phyloP scores from a whole-genome alignment of 2,113 vertebrate species.

The Bambusicola thoracicus region DNA sequence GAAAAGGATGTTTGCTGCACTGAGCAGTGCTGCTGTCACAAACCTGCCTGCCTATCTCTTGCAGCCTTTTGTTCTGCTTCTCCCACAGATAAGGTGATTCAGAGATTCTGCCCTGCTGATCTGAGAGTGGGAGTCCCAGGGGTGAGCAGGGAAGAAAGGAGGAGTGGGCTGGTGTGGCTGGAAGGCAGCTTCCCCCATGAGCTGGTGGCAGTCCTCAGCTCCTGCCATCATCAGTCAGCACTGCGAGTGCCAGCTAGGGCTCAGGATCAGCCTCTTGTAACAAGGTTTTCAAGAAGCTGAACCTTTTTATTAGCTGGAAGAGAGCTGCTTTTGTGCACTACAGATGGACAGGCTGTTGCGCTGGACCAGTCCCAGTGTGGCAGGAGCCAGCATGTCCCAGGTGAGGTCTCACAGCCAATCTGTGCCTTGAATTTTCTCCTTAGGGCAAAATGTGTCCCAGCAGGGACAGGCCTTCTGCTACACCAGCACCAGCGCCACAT shows the following conservation, averaged over 20 bases:
- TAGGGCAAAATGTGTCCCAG: neutral
- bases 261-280: neutral
- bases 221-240: neutral
- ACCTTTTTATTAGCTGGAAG: neutral
- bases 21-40: neutral
- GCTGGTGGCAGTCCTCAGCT: neutral
- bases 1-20: slow-evolving; percentile 26
- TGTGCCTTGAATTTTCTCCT: neutral
- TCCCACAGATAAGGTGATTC: slow-evolving; percentile 21
- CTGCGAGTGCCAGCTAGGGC: neutral
- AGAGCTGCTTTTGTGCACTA: neutral
- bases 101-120: neutral
- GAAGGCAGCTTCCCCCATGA: neutral
- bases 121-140: neutral
- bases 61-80: slow-evolving; percentile 15
- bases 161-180: neutral
- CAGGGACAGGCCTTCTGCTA: neutral
- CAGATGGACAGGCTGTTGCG: neutral
- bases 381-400: neutral
- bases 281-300: neutral
- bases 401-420: neutral
- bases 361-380: neutral
- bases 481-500: rapidly evolving
- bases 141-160: neutral
- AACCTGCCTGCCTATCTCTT: neutral